Conservation (phyloP, 2,888 invertebrate species). For the Acrobasis suavella region DNA sequence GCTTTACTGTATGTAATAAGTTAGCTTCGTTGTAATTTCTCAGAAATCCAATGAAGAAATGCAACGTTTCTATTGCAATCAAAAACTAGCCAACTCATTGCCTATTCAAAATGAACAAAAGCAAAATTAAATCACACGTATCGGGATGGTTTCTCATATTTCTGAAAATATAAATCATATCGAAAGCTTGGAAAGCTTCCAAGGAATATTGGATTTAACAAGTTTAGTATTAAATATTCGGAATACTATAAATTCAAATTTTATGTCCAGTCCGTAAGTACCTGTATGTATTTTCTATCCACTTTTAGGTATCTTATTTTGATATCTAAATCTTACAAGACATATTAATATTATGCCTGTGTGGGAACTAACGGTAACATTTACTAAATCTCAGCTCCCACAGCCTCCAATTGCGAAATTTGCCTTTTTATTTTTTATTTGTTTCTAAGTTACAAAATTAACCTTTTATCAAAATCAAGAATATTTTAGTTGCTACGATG, state of each 20-base stretch:
- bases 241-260: background rate
- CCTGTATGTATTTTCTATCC: background rate
- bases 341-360: too few species aligned
- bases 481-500: too few species aligned
- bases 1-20: background rate
- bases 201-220: background rate
- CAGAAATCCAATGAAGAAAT: background rate
- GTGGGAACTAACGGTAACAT: too few species aligned
- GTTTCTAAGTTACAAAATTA: too few species aligned
- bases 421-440: too few species aligned
- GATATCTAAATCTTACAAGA: too few species aligned
- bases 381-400: too few species aligned
- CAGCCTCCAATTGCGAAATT: too few species aligned
- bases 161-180: background rate
- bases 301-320: too few species aligned
- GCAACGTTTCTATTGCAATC: background rate
- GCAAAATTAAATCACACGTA: background rate
- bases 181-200: background rate
- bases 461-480: too few species aligned
- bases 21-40: background rate
- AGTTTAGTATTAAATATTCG: background rate
- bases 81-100: background rate
- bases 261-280: background rate
- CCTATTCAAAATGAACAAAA: background rate
- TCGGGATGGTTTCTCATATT: background rate